These are phyloP conservation scores for Salticus scenicus DNA, from an alignment of 2,888 invertebrate genomes.

Conservation along the genomic window DNA sequence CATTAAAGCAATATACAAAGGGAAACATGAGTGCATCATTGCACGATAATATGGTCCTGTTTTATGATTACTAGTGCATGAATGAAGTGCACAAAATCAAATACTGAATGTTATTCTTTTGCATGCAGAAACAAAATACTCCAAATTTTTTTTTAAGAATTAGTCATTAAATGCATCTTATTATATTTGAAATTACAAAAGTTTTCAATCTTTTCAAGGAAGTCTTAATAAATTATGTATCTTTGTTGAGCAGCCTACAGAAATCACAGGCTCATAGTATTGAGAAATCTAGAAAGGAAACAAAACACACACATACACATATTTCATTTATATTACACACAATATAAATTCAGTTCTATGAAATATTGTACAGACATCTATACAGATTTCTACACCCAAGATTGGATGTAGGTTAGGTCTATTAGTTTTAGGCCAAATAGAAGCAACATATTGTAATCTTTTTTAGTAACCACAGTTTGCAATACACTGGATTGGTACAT, in stretches of 20 bases:
- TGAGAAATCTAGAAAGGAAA: constrained; percentile 20
- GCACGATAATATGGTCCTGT: constrained; percentile 61
- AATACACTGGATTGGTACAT: too few species aligned
- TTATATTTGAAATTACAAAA: not conserved
- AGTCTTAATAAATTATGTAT: not conserved
- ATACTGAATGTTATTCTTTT: not conserved
- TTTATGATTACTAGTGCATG: constrained; percentile 48
- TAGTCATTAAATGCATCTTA: too few species aligned
- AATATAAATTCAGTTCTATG: constrained; percentile 39
- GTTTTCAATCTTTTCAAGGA: not conserved
- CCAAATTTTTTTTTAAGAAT: too few species aligned
- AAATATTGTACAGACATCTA: constrained; percentile 26
- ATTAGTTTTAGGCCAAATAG: too few species aligned
- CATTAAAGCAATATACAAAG: constrained; percentile 65
- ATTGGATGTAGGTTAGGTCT: too few species aligned
- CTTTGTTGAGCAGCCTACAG: constrained; percentile 4
- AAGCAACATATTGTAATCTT: too few species aligned
- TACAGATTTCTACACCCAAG: constrained; percentile 28
- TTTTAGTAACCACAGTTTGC: too few species aligned
- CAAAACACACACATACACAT: constrained; percentile 40
- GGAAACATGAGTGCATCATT: constrained; percentile 53
- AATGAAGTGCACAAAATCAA: constrained; percentile 57
- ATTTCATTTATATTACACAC: constrained; percentile 7
- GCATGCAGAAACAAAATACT: not conserved
- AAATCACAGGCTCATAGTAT: constrained; percentile 36